Evolutionary conservation across 1,140 invertebrate species (phyloP).

Genomic region (Neodiprion lecontei): DNA sequence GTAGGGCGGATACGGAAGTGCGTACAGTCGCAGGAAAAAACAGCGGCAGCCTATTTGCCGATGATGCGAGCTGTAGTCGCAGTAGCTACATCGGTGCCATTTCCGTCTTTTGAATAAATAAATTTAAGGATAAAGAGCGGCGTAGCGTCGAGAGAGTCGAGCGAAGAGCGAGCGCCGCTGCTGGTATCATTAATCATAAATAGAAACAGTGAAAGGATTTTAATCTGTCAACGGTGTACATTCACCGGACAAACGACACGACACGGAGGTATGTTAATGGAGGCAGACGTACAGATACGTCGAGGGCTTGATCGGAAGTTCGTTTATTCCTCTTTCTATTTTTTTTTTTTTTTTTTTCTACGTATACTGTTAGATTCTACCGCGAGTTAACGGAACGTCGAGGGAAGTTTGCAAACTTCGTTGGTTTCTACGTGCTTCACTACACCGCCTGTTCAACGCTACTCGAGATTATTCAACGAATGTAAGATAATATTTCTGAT

Average conservation of each 20-base stretch:
- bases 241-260: neutral
- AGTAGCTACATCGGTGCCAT: no score
- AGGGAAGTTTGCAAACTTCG: neutral
- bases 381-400: neutral
- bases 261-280: neutral
- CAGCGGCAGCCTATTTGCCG: no score
- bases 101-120: neutral
- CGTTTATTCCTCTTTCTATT: neutral
- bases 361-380: neutral
- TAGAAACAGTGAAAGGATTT: no score
- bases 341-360: neutral
- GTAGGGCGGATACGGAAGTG: neutral
- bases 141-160: no score
- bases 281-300: neutral
- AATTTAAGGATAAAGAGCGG: neutral
- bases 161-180: no score
- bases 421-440: neutral
- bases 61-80: no score
- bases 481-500: neutral
- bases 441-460: neutral
- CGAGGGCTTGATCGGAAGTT: no score
- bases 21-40: slow-evolving; percentile 8
- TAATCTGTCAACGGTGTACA: no score
- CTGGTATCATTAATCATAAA: no score
- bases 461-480: neutral